These are phyloP conservation scores for Streptopelia turtur DNA, from an alignment of 2,797 vertebrate species.

Conservation along the genomic window DNA sequence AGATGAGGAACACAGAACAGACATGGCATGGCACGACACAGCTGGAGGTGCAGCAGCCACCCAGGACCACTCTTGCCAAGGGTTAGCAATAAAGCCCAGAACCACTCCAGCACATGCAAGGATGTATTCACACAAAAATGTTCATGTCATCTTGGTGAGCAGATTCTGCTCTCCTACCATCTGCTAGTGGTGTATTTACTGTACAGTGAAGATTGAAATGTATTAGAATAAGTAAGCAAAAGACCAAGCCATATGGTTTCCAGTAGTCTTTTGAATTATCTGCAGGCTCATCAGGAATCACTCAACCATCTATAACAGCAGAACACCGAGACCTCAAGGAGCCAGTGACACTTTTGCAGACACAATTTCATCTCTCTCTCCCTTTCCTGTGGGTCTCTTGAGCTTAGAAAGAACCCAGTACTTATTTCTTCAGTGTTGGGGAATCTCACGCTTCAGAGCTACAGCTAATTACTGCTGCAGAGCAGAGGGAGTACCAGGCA, in stretches of 20 bases:
- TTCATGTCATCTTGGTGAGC: not conserved
- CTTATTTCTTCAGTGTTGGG: not conserved
- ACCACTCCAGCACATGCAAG: not conserved
- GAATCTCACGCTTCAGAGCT: not conserved
- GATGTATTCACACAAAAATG: not conserved
- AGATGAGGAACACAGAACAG: not conserved
- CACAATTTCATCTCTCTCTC: not conserved
- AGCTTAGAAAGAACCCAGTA: not conserved
- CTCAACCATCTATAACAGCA: not conserved
- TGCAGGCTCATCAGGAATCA: not conserved
- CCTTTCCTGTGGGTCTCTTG: not conserved
- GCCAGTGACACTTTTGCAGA: not conserved
- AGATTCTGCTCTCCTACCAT: not conserved
- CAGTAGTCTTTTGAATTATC: not conserved
- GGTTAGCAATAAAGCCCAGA: not conserved
- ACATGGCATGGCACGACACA: not conserved
- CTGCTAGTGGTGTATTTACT: conserved; percentile 26
- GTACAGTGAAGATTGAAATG: not conserved
- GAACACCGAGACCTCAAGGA: not conserved
- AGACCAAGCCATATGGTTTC: not conserved
- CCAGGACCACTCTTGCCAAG: not conserved
- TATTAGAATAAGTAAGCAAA: not conserved
- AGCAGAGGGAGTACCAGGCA: not conserved
- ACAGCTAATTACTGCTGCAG: not conserved
- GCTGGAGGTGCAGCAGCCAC: not conserved